Conservation (phyloP, 2,888 invertebrate species). For the Chrysina gloriosa region DNA sequence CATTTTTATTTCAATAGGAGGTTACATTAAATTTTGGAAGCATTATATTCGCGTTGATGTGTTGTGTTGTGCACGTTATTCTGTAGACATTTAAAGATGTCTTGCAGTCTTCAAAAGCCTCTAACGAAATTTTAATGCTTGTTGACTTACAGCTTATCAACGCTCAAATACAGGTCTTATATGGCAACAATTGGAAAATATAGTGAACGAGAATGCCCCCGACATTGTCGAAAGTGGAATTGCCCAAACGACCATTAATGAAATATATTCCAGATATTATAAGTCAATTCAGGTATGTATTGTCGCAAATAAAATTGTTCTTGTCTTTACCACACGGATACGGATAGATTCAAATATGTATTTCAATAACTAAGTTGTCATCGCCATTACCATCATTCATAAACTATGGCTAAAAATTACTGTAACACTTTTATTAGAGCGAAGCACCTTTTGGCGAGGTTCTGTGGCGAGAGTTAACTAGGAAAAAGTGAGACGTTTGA, state of each 20-base stretch:
- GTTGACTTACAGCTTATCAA: conserved; percentile 50
- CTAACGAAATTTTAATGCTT: neutral
- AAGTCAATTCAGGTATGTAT: conserved; percentile 60
- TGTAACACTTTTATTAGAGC: too few species aligned
- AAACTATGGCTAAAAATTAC: too few species aligned
- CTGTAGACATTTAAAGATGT: too few species aligned
- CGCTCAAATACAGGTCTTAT: conserved; percentile 60
- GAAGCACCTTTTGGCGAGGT: too few species aligned
- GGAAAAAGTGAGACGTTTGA: too few species aligned
- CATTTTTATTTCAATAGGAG: neutral
- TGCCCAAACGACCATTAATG: conserved; percentile 58
- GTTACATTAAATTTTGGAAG: conserved; percentile 10
- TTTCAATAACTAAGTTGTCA: too few species aligned
- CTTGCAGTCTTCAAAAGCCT: too few species aligned
- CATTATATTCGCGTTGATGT: neutral
- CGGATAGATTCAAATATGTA: too few species aligned
- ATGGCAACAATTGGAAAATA: conserved; percentile 61
- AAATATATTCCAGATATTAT: conserved; percentile 63
- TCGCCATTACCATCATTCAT: too few species aligned
- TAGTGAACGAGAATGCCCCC: conserved; percentile 59
- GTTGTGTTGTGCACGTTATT: too few species aligned
- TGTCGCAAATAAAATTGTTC: neutral
- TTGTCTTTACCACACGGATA: too few species aligned
- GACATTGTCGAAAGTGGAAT: conserved; percentile 60
- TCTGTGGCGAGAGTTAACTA: too few species aligned